A percentile compares a stretch with the other conserved stretches of the same genome.
Conservation (phyloP, 64 coral and sea anemone species). For the Stichodactyla helianthus region DNA sequence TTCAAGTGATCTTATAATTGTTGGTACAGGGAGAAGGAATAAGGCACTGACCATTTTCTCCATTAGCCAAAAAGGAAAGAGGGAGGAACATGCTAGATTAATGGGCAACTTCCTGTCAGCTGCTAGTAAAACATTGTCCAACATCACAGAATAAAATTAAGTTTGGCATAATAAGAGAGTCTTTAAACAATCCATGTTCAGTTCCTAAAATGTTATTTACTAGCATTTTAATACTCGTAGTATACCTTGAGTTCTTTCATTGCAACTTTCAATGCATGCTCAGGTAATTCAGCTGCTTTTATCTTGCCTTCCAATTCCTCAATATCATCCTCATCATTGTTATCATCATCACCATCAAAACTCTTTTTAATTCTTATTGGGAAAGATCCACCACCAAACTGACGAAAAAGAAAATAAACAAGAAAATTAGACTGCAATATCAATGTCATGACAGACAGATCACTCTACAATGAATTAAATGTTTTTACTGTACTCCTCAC, state of each 20-base stretch:
- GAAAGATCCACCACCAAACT: slow-evolving; percentile 16
- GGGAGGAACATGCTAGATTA: no score
- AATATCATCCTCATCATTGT: slow-evolving; percentile 81
- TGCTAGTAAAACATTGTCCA: no score
- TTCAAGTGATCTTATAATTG: no score
- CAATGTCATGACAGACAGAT: no score
- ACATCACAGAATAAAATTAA: no score
- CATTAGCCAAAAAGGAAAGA: no score
- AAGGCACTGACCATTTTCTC: no score
- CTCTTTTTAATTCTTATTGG: slow-evolving; percentile 19
- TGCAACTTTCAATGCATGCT: slow-evolving; percentile 83
- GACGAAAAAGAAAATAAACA: neutral
- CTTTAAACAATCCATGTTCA: neutral
- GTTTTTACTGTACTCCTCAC: no score
- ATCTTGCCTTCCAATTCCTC: slow-evolving; percentile 79
- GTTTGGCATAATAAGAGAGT: no score
- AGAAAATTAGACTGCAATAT: neutral
- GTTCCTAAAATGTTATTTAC: neutral
- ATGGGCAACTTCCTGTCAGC: no score
- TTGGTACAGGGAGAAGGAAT: no score
- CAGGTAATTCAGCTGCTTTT: slow-evolving; percentile 72
- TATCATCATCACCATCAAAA: slow-evolving; percentile 47
- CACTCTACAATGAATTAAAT: no score
- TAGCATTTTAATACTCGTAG: neutral
- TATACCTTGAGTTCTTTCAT: slow-evolving; percentile 87